Conservation (phyloP, 2,888 invertebrate genomes). For the Balanococcus diminutus region DNA sequence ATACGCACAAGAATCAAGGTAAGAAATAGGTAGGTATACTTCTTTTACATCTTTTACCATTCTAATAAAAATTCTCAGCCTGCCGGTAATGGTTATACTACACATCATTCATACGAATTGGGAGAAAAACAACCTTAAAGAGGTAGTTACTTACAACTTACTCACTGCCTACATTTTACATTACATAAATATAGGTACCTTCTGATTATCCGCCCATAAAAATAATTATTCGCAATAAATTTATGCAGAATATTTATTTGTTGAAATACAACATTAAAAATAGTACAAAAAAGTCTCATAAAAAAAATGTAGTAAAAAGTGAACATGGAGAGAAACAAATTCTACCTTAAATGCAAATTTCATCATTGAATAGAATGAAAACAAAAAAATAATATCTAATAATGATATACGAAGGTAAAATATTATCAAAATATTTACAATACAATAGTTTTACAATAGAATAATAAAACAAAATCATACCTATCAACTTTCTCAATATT, state of each 20-base stretch:
- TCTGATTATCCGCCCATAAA: too few relatives aligned
- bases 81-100: too few relatives aligned
- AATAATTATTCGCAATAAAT: background rate
- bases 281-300: conserved; percentile 12
- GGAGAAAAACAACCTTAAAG: too few relatives aligned
- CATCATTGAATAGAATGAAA: conserved; percentile 18
- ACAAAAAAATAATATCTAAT: too few relatives aligned
- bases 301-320: conserved; percentile 1
- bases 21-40: too few relatives aligned
- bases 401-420: background rate
- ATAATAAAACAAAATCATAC: background rate
- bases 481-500: background rate
- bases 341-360: conserved; percentile 27
- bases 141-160: too few relatives aligned
- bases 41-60: too few relatives aligned
- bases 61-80: too few relatives aligned
- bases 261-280: conserved; percentile 12
- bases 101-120: too few relatives aligned
- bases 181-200: too few relatives aligned
- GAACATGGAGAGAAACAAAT: background rate
- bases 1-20: too few relatives aligned
- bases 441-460: background rate
- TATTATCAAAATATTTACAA: background rate
- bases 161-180: too few relatives aligned
- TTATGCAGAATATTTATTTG: background rate